Conservation (phyloP, 2,888 invertebrate species). For the Thelaira solivaga region DNA sequence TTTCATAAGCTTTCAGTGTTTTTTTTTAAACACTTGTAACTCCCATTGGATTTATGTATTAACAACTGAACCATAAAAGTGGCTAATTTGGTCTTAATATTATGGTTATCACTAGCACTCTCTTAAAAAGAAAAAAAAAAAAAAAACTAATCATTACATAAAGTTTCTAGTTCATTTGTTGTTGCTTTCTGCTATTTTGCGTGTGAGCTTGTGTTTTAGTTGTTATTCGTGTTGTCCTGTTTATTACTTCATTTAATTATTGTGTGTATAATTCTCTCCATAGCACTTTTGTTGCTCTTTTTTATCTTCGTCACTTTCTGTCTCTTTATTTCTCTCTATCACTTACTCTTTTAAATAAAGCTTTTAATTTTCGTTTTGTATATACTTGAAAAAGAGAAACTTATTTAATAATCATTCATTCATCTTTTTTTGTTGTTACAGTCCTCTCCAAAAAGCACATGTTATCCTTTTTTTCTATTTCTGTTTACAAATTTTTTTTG, state of each 20-base stretch:
- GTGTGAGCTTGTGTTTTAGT: too few relatives aligned
- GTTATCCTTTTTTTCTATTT: slow-evolving; percentile 53
- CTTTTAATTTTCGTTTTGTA: neutral
- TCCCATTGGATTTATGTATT: slow-evolving; percentile 11
- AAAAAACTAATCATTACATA: slow-evolving; percentile 3
- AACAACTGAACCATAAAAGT: neutral
- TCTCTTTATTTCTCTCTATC: too few relatives aligned
- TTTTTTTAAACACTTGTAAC: slow-evolving; percentile 8
- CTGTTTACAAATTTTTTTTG: neutral
- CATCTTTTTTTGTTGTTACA: neutral
- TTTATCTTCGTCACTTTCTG: neutral
- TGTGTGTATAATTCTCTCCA: neutral
- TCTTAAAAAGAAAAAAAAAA: slow-evolving; percentile 13
- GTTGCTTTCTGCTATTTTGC: too few relatives aligned
- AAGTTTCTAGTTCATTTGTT: neutral
- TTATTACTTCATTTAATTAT: neutral
- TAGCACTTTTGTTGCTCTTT: neutral
- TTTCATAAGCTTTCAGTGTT: neutral
- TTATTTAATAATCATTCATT: slow-evolving; percentile 26
- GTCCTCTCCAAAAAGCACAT: slow-evolving; percentile 46
- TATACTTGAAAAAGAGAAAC: neutral
- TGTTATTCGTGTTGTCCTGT: slow-evolving; percentile 23
- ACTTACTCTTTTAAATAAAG: slow-evolving; percentile 11
- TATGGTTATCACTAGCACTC: slow-evolving; percentile 18
- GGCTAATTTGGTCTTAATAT: slow-evolving; percentile 7